Conservation (phyloP, 1,140 invertebrate species). For the Uloborus diversus region DNA sequence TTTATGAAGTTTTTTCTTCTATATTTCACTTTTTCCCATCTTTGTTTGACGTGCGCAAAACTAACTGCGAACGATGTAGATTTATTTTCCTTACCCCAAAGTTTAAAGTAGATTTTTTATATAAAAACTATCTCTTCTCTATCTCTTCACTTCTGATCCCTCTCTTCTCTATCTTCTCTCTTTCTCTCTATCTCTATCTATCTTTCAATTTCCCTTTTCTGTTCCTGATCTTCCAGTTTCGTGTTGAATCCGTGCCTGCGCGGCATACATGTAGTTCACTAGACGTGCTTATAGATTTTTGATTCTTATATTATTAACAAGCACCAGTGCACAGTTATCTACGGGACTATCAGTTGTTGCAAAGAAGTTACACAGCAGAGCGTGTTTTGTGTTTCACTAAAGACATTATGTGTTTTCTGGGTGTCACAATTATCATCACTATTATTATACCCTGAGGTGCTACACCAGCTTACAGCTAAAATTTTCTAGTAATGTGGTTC, state of each 20-base stretch:
- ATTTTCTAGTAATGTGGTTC: conserved; percentile 41
- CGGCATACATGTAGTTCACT: conserved; percentile 31
- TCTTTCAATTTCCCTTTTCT: conserved; percentile 19
- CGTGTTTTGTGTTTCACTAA: conserved; percentile 39
- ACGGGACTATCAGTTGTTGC: conserved; percentile 35
- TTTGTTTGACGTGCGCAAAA: conserved; percentile 51
- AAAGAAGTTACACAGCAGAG: conserved; percentile 39
- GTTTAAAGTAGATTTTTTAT: conserved; percentile 18
- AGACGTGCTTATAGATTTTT: conserved; percentile 41
- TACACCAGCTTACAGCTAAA: conserved; percentile 41
- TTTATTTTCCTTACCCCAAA: conserved; percentile 18
- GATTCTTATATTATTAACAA: conserved; percentile 49
- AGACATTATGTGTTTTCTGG: conserved; percentile 32
- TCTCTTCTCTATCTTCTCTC: conserved; percentile 23
- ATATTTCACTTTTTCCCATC: too few relatives aligned
- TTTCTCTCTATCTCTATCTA: conserved; percentile 20
- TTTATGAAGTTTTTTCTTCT: too few relatives aligned
- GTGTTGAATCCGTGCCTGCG: conserved; percentile 17
- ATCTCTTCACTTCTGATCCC: conserved; percentile 6
- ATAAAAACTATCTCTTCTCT: conserved; percentile 7
- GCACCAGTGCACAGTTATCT: conserved; percentile 51
- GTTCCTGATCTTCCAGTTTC: conserved; percentile 29
- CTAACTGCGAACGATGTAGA: conserved; percentile 48
- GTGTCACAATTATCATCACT: conserved; percentile 26
- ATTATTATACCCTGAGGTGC: conserved; percentile 42